A percentile compares a stretch with the other conserved stretches of the same genome.
These are phyloP conservation scores for Sinocyclocheilus rhinocerous DNA, from an alignment of 2,113 vertebrate genomes.

Conservation along the genomic window DNA sequence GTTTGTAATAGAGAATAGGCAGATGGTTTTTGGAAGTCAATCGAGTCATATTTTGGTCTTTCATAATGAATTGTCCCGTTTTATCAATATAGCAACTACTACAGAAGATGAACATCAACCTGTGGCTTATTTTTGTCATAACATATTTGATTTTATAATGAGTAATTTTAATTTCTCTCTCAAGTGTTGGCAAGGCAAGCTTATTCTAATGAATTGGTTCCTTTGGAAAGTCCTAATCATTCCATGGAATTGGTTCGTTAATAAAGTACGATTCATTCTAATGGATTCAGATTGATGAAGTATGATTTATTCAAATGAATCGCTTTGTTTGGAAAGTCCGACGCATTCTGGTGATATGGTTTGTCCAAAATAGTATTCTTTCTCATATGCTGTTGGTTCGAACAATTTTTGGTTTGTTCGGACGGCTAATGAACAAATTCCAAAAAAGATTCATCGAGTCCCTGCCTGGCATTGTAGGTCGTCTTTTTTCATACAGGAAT, in stretches of 20 bases:
- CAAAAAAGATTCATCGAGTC: neutral
- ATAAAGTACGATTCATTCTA: neutral
- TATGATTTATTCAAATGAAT: neutral
- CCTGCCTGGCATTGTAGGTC: neutral
- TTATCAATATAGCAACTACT: conserved; percentile 30
- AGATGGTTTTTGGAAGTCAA: neutral
- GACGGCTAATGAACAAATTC: neutral
- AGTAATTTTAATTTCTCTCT: neutral
- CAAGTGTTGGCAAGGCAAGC: neutral
- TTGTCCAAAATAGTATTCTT: no score
- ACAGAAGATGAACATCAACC: neutral
- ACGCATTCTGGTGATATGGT: no score
- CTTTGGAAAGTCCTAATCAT: neutral
- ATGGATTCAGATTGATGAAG: neutral
- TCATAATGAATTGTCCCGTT: neutral
- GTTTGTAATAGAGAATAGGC: neutral
- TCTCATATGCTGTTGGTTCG: no score
- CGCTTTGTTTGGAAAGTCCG: neutral
- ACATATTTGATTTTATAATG: conserved; percentile 22
- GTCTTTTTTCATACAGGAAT: neutral
- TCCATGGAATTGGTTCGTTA: neutral
- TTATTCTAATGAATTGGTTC: neutral
- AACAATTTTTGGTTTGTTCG: neutral
- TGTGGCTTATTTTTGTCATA: conserved; percentile 34
- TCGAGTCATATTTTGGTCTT: neutral